Evolutionary conservation across 2,113 vertebrate species (phyloP), one percentile per base, ranked within the genome.

Genomic region (Parotia lawesii): DNA sequence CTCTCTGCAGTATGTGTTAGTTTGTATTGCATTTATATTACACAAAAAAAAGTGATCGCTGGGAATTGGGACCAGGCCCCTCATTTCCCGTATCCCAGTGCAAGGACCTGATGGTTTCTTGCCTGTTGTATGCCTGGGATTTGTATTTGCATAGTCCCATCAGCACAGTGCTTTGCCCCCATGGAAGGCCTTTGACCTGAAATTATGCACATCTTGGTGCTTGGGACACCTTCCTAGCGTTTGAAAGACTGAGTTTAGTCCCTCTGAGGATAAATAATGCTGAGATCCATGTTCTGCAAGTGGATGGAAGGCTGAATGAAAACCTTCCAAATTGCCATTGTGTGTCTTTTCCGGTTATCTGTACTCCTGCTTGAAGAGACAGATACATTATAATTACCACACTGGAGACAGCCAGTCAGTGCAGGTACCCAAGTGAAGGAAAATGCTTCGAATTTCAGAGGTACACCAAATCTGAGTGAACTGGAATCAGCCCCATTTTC

Each of bases 61-160:
- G 47, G 38, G 28, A 73, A 50, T 0, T 76, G 22, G 35, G n/a
- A 45, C 17, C 31, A 83, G 50, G 66, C n/a, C 6, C 15, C 15
- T 70, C 2, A 2, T 57, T 88, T 66, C 23, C 23, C 10, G 12
- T 6, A 29, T 57, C 8, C 7, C 51, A 37, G 2, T 3, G 1
- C 8, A 70, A 51, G 12, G 18, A 38, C 10, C 18, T 19, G 1
- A 23, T 37, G 24, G 31, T 58, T 85, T 89, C 42, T 64, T 71
- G 35, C 15, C 85, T 66, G 6, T 42, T 58, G 11, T 29, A 2
- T 20, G 33, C 12, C 1, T 53, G 44, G 11, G 17, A 15, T 27
- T 76, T 2, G 1, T 86, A 33, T 20, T 37, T 2, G 0, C 28
- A 11, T 45, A 4, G 66, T 93, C 15, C 38, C 4, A 0, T 42